These are phyloP conservation scores for Agriopis leucophaearia DNA, from an alignment of 2,888 invertebrate genomes.

Conservation along the genomic window DNA sequence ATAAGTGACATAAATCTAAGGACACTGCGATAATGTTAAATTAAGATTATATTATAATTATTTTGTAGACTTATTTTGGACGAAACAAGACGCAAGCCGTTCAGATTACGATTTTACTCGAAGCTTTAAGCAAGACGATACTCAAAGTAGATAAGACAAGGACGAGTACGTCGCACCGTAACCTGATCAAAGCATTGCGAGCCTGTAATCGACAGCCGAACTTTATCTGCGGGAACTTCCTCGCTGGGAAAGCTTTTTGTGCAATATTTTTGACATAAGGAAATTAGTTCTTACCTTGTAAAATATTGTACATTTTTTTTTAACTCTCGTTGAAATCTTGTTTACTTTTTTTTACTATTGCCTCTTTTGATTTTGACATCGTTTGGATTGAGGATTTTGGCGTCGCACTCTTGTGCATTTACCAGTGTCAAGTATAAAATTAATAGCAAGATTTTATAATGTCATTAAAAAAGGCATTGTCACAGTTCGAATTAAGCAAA, in stretches of 20 bases:
- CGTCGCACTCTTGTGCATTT: too few relatives aligned
- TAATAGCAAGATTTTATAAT: too few relatives aligned
- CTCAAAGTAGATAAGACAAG: conserved; percentile 55
- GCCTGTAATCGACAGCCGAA: conserved; percentile 63
- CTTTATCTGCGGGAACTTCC: conserved; percentile 29
- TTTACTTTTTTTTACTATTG: too few relatives aligned
- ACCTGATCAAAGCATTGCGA: conserved; percentile 68
- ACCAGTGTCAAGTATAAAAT: too few relatives aligned
- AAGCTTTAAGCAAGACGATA: conserved; percentile 61
- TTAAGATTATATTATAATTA: too few relatives aligned
- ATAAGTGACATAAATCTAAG: too few relatives aligned
- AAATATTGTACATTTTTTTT: neutral
- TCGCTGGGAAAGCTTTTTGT: conserved; percentile 3
- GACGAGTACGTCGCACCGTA: conserved; percentile 55
- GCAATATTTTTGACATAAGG: neutral
- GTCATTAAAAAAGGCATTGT: too few relatives aligned
- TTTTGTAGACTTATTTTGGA: too few relatives aligned
- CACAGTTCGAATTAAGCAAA: too few relatives aligned
- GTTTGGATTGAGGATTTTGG: too few relatives aligned
- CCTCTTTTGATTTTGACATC: too few relatives aligned
- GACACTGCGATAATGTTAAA: too few relatives aligned
- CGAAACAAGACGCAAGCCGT: conserved; percentile 10
- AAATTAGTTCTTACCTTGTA: neutral
- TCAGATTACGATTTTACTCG: conserved; percentile 34
- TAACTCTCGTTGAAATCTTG: neutral